Percentiles rank a stretch among this genome's conserved stretches.
Conservation (phyloP, 2,797 vertebrate species). For the Pangasius sanitwongsei region DNA sequence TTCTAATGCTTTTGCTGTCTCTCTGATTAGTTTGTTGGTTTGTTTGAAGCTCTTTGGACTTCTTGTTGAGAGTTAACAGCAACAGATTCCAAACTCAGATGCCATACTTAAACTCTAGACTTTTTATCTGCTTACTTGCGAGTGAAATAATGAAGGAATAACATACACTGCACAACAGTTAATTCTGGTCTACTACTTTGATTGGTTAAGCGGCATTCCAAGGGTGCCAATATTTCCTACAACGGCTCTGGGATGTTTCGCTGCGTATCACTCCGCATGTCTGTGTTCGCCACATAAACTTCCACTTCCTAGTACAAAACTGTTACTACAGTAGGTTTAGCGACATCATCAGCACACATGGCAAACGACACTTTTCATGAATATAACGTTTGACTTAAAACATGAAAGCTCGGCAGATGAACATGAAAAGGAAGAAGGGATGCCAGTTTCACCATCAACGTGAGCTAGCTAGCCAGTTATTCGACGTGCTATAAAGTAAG, state of each 20-base stretch:
- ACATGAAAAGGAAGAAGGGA: not conserved
- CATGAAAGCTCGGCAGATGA: not conserved
- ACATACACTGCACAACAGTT: not conserved
- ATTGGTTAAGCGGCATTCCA: not conserved
- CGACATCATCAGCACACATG: not conserved
- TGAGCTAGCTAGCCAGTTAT: not conserved
- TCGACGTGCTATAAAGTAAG: not conserved
- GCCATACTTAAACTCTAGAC: not conserved
- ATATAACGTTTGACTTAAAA: not conserved
- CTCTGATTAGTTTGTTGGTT: not conserved
- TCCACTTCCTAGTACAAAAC: not conserved
- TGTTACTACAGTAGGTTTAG: not conserved
- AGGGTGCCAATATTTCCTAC: not conserved
- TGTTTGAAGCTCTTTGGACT: slow-evolving; percentile 35
- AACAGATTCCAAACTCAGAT: not conserved
- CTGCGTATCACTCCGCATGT: not conserved
- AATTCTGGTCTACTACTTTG: too few species aligned
- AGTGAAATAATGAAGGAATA: not conserved
- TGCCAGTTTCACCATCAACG: not conserved
- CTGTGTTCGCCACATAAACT: not conserved
- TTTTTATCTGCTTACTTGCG: not conserved
- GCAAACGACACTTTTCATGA: not conserved
- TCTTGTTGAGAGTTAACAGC: slow-evolving; percentile 25
- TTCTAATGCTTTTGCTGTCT: not conserved
- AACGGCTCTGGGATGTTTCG: not conserved